These are phyloP conservation scores for Paralichthys olivaceus DNA, from an alignment of 2,113 vertebrate genomes.

Conservation along the genomic window DNA sequence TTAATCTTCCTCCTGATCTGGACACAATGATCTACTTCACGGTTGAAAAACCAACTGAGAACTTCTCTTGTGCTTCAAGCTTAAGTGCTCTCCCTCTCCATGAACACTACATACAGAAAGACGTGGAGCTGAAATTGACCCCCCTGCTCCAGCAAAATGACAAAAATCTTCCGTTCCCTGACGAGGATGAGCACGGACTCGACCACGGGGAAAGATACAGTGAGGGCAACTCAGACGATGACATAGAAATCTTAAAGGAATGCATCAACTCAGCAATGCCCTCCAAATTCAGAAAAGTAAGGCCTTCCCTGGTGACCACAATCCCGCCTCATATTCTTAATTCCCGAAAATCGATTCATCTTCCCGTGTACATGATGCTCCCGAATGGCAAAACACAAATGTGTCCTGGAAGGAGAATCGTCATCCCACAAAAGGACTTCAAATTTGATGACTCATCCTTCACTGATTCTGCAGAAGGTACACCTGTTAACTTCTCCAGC, in stretches of 20 bases:
- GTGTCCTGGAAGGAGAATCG: conserved; percentile 76
- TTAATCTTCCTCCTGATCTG: conserved; percentile 91
- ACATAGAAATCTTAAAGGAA: conserved; percentile 94
- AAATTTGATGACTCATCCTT: conserved; percentile 89
- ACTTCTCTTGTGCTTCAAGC: conserved; percentile 98
- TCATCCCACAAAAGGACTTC: conserved; percentile 80
- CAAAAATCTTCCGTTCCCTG: conserved; percentile 78
- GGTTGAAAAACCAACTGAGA: conserved; percentile 96
- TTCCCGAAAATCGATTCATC: conserved; percentile 83
- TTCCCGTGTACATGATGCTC: conserved; percentile 95
- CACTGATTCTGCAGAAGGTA: conserved; percentile 92
- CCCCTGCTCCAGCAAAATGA: conserved; percentile 89
- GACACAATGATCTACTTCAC: conserved; percentile 98
- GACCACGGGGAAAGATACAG: conserved; percentile 79
- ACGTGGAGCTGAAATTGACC: conserved; percentile 94
- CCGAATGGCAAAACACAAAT: conserved; percentile 85
- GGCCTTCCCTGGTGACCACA: conserved; percentile 86
- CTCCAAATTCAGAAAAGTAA: conserved; percentile 91
- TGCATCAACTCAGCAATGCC: conserved; percentile 96
- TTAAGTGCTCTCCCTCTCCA: conserved; percentile 95
- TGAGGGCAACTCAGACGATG: conserved; percentile 88
- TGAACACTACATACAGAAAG: conserved; percentile 95
- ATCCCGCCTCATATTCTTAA: conserved; percentile 84
- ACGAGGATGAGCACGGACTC: conserved; percentile 81
- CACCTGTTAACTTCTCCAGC: conserved; percentile 92